Conservation (phyloP, 2,888 invertebrate species). For the Scaptomyza flava region DNA sequence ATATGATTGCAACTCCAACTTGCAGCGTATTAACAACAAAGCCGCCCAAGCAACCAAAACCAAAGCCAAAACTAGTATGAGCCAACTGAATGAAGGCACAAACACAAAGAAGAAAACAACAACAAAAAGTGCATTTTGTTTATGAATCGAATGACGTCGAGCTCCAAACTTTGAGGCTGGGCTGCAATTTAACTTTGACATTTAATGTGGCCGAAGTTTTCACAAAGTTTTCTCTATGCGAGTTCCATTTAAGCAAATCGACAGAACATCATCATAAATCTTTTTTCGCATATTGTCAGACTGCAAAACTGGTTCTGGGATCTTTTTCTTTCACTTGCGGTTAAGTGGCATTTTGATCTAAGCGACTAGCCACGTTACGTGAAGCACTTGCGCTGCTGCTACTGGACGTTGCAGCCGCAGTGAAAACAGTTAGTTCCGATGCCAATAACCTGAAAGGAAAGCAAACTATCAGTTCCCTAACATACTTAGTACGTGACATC, state of each 20-base stretch:
- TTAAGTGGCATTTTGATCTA: constrained; percentile 45
- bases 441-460: constrained; percentile 63
- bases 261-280: constrained; percentile 23
- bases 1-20: background rate
- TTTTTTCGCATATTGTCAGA: constrained; percentile 31
- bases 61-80: constrained; percentile 21
- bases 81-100: constrained; percentile 57
- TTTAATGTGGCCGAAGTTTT: constrained; percentile 30
- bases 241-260: constrained; percentile 32
- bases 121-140: constrained; percentile 58
- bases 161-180: constrained; percentile 15
- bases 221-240: constrained; percentile 25
- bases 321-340: constrained; percentile 36
- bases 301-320: constrained; percentile 57
- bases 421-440: constrained; percentile 70
- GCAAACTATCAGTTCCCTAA: constrained; percentile 3
- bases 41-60: constrained; percentile 33
- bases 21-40: constrained; percentile 18
- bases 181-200: constrained; percentile 68
- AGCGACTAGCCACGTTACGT: constrained; percentile 31
- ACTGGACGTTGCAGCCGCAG: constrained; percentile 43
- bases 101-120: constrained; percentile 33
- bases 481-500: constrained; percentile 22
- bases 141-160: constrained; percentile 33
- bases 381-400: constrained; percentile 44